Evolutionary conservation across 2,797 vertebrate genomes (phyloP), one percentile per base, ranked within the genome.

Genomic region (Melanotaenia pygmaea): DNA sequence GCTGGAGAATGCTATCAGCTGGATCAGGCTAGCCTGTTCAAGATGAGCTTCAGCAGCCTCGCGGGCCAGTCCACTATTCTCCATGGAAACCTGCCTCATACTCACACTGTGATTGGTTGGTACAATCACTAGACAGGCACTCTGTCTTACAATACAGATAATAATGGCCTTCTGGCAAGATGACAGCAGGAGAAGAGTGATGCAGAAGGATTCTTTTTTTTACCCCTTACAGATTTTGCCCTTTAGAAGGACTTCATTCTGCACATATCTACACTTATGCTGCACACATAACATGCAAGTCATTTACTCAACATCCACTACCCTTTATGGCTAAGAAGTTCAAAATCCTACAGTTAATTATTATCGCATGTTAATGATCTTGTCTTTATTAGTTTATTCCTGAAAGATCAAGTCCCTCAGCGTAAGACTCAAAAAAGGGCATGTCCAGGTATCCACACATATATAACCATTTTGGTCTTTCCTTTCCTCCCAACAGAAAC

Each of bases 31-130:
- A 72, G 68, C 54, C 67, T 62, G 76, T 81, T 81, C 71, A 76
- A 80, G 65, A 81, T 70, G 72, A 88, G 82, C 86, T 77, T 67
- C 85, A 51, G 79, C 72, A 71, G 74, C 75, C 85, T 89, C 69
- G 38, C n/a, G 10, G 83, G 68, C 75, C 28, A 3, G 74, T 75
- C 67, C 14, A 61, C 74, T 84, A 76, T 87, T 91, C 89, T 88
- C 90, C 92, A 92, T 92, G 92, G 91, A 91, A 91, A 92, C 90
- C 88, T 87, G 82, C 80, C 74, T 79, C 77, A 71, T 77, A 77
- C 77, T 79, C 61, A 26, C 70, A 74, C 78, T 81, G 71, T 85
- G 88, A 93, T 92, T 93, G 91, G 91, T 77, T 89, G 65, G 9
- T 63, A 79, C 78, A 57, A 82, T 91, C 86, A 83, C 81, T 78